Conservation (phyloP, 2,113 vertebrate genomes). For the Osmerus eperlanus region DNA sequence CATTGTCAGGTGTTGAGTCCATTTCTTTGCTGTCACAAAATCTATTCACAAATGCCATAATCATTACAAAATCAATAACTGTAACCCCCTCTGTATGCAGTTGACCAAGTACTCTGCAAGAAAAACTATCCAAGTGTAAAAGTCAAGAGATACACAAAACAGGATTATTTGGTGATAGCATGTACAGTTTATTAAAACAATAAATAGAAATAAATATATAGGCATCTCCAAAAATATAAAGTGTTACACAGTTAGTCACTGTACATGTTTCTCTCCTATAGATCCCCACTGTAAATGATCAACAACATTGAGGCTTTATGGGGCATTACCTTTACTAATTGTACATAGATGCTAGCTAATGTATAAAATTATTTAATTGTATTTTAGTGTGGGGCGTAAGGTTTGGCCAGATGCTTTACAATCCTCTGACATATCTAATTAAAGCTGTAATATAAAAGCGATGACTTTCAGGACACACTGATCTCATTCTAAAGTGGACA, state of each 20-base stretch:
- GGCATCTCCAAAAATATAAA: slow-evolving; percentile 75
- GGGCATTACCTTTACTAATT: too few species aligned
- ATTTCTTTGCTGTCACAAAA: background rate
- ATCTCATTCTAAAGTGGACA: too few species aligned
- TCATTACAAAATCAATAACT: background rate
- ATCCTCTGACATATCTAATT: too few species aligned
- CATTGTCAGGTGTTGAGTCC: slow-evolving; percentile 8
- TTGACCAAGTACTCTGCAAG: background rate
- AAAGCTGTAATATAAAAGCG: too few species aligned
- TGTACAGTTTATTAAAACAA: slow-evolving; percentile 72
- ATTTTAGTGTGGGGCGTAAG: too few species aligned
- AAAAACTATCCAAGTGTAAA: background rate
- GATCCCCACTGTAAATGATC: slow-evolving; percentile 25
- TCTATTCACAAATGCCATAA: background rate
- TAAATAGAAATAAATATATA: slow-evolving; percentile 75
- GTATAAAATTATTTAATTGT: too few species aligned
- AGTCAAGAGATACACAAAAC: slow-evolving; percentile 15
- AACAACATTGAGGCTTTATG: background rate
- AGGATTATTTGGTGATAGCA: slow-evolving; percentile 48
- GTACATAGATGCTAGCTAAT: too few species aligned
- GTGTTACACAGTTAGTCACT: slow-evolving; percentile 56
- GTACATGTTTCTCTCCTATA: slow-evolving; percentile 42
- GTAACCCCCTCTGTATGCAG: background rate
- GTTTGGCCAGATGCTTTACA: too few species aligned
- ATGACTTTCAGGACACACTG: too few species aligned